Evolutionary conservation across 2,797 vertebrate species (phyloP), one percentile per base, ranked within the genome.

Genomic region (Caiman crocodilus): DNA sequence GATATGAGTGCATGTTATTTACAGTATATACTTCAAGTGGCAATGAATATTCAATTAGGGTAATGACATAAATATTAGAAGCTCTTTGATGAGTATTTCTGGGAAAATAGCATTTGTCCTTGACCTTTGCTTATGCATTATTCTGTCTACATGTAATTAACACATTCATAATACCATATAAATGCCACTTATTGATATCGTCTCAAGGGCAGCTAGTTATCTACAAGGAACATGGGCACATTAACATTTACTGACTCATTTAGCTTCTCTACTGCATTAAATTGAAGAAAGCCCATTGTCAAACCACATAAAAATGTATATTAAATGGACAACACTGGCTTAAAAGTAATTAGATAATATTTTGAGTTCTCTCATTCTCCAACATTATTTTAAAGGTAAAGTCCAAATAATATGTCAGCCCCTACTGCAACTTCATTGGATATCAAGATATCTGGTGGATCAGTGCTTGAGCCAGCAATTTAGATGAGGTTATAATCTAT

Each of bases 241-340:
- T 97, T 97, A 97, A 96, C 94, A 97, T 97, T 97, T 96, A 67
- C 85, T 77, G 85, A 97, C 90, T 94, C 94, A 97, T 96, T 97
- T 96, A 96, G 93, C 94, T 95, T 88, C 63, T 77, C 83, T 89
- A 60, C 69, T 23, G 18, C 89, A 83, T 93, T 85, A 87, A 89
- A 89, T 79, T 93, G 87, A 88, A 76, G 84, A 92, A 84, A 92
- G 42, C 56, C 89, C 93, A 95, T 97, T 94, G 93, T 95, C 93
- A 96, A 81, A 76, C 8, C 82, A 35, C n/a, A 55, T 57, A 71
- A 90, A 88, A 89, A 88, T 71, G 93, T 90, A 61, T 84, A 93
- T 87, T 79, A 91, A 96, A 59, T 73, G 76, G 88, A 67, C 81
- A 63, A 78, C 86, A 85, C 83, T 90, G 61, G 32, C n/a, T 25